phyloP scores from a whole-genome alignment of 1,140 invertebrate species.

The Oppia nitens region DNA sequence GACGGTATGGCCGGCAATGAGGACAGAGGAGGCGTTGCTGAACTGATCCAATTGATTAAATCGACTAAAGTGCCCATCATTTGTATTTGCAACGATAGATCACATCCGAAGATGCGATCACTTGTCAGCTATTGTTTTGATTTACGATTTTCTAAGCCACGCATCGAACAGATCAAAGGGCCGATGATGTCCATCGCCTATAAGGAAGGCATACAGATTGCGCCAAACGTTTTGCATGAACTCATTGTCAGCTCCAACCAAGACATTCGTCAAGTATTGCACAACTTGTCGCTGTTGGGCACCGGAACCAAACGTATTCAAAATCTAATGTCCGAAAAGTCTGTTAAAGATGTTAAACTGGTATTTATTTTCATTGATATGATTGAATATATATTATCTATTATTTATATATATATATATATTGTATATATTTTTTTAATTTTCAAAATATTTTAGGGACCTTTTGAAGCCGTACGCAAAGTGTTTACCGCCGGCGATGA shows the following conservation, averaged over 20 bases:
- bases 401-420: background rate
- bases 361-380: constrained; percentile 29
- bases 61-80: constrained; percentile 75
- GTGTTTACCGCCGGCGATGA: constrained; percentile 64
- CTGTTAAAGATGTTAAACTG: constrained; percentile 63
- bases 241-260: constrained; percentile 75
- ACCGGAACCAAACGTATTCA: constrained; percentile 36
- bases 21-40: constrained; percentile 64
- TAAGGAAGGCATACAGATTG: constrained; percentile 75
- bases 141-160: constrained; percentile 56
- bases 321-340: constrained; percentile 30
- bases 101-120: constrained; percentile 80
- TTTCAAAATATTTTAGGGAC: constrained; percentile 39
- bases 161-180: constrained; percentile 73
- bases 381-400: constrained; percentile 10
- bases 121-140: constrained; percentile 90
- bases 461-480: constrained; percentile 80
- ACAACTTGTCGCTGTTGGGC: constrained; percentile 58
- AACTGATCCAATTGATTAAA: constrained; percentile 86
- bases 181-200: constrained; percentile 76
- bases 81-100: constrained; percentile 96
- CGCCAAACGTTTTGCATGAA: constrained; percentile 52
- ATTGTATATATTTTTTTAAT: constrained; percentile 12
- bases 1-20: constrained; percentile 99
- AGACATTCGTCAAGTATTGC: constrained; percentile 72